Evolutionary conservation across 2,888 invertebrate genomes (phyloP).

Genomic region (Nezara viridula): DNA sequence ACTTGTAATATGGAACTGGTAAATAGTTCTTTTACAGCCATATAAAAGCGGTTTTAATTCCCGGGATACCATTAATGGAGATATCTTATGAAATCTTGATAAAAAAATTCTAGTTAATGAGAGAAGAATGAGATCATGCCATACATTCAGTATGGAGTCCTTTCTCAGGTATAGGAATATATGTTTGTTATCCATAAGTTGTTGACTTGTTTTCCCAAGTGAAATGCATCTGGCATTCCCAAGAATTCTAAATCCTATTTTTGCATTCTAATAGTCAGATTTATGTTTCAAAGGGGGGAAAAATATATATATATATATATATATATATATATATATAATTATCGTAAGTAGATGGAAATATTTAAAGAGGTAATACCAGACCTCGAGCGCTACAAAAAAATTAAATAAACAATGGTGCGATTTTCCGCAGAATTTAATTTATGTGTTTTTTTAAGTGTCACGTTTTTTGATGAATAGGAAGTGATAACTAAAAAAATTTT

Average conservation of each 20-base stretch:
- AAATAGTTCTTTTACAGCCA: neutral
- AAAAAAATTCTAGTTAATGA: neutral
- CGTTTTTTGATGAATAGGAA: too few species aligned
- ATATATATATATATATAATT: too few species aligned
- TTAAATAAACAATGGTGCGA: too few species aligned
- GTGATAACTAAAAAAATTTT: too few species aligned
- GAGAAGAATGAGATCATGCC: neutral
- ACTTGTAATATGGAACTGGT: neutral
- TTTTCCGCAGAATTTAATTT: too few species aligned
- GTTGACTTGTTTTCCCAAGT: neutral
- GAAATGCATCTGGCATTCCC: neutral
- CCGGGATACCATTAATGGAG: neutral
- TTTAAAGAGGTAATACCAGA: too few species aligned
- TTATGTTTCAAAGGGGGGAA: too few species aligned
- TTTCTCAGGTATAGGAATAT: neutral
- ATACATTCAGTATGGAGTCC: neutral
- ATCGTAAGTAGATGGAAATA: too few species aligned
- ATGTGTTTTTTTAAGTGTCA: too few species aligned
- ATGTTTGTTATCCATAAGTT: neutral
- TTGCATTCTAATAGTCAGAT: neutral
- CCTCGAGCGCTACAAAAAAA: too few species aligned
- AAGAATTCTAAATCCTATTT: neutral
- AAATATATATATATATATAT: too few species aligned
- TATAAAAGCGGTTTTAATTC: neutral
- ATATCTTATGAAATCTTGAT: neutral